These are phyloP conservation scores for Tympanoctomys barrerae DNA, from an alignment of 2,797 vertebrate genomes.

Conservation along the genomic window DNA sequence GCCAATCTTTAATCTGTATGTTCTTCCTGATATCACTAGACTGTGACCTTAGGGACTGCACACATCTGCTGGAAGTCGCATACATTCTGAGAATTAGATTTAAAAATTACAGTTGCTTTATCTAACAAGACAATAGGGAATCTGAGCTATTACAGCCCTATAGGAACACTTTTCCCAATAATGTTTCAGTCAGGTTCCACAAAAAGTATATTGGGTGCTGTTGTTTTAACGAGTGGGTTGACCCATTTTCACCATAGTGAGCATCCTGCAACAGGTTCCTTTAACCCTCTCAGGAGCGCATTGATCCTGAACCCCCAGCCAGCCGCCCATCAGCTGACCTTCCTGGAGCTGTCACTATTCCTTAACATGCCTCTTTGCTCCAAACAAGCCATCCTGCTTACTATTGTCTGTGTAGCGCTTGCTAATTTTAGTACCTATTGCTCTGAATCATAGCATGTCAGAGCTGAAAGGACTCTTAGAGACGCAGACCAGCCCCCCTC, in stretches of 20 bases:
- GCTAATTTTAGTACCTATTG: conserved; percentile 68
- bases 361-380: conserved; percentile 45
- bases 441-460: conserved; percentile 76
- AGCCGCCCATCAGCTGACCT: conserved; percentile 23
- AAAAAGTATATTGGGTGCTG: background rate
- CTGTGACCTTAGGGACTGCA: conserved; percentile 57
- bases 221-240: conserved; percentile 39
- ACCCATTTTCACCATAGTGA: conserved; percentile 19
- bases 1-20: conserved; percentile 63
- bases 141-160: conserved; percentile 19
- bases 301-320: conserved; percentile 19
- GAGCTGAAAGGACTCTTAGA: conserved; percentile 68
- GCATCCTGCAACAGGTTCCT: background rate
- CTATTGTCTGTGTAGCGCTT: conserved; percentile 35
- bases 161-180: conserved; percentile 50
- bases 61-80: conserved; percentile 58
- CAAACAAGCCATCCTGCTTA: conserved; percentile 57
- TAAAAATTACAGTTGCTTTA: conserved; percentile 68
- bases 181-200: conserved; percentile 40
- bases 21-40: conserved; percentile 52
- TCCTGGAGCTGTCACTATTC: conserved; percentile 31
- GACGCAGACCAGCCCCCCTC: conserved; percentile 63
- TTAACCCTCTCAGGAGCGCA: background rate
- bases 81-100: conserved; percentile 67
- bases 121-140: conserved; percentile 67